Evolutionary conservation across 2,888 invertebrate species (phyloP).

Genomic region (Cyclophora albipunctata): DNA sequence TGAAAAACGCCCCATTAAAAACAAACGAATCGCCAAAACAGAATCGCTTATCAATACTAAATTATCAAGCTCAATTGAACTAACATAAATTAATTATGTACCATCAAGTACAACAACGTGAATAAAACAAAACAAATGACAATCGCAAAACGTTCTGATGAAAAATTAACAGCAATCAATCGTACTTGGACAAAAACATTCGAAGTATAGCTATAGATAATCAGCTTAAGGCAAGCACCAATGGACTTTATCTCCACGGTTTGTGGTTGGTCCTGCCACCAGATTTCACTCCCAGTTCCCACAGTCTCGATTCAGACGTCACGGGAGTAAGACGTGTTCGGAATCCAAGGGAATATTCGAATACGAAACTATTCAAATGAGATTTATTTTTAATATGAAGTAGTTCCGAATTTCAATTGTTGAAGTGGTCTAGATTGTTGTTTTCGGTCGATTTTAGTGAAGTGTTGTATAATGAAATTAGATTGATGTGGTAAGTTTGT

Average conservation of each 20-base stretch:
- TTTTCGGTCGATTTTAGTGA: conserved; percentile 28
- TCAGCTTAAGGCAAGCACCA: conserved; percentile 51
- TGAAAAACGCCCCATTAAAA: too few species aligned
- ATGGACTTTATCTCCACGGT: conserved; percentile 40
- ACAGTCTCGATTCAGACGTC: conserved; percentile 47
- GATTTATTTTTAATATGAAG: neutral
- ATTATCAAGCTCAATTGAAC: too few species aligned
- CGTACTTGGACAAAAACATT: conserved; percentile 17
- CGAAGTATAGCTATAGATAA: conserved; percentile 35
- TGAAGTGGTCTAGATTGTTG: conserved; percentile 3
- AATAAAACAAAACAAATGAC: too few species aligned
- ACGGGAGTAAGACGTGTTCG: conserved; percentile 36
- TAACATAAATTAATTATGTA: conserved; percentile 3
- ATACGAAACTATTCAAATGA: conserved; percentile 28
- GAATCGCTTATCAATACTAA: too few species aligned
- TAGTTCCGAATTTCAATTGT: neutral
- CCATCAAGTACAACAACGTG: neutral
- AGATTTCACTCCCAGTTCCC: conserved; percentile 36
- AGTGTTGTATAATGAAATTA: conserved; percentile 39
- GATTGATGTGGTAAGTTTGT: conserved; percentile 45
- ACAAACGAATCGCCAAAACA: too few species aligned
- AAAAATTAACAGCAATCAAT: too few species aligned
- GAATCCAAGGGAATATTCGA: conserved; percentile 18
- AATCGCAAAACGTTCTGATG: too few species aligned
- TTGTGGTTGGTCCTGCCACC: conserved; percentile 31